These are phyloP conservation scores for Ctenopoma kingsleyae DNA, from an alignment of 2,797 vertebrate genomes.

Conservation along the genomic window DNA sequence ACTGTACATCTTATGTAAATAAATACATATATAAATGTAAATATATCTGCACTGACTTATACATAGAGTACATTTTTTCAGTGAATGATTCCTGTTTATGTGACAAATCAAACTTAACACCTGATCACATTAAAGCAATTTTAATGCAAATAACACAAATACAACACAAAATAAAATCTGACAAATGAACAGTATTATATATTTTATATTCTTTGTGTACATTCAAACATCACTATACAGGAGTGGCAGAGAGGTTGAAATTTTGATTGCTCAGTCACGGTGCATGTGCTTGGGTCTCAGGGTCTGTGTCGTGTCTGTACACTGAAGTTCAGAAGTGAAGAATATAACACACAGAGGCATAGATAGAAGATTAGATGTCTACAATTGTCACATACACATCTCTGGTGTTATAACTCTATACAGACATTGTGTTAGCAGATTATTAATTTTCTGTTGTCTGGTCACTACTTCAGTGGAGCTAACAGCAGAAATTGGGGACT, in stretches of 20 bases:
- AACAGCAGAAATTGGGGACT: neutral
- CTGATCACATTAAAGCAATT: conserved; percentile 69
- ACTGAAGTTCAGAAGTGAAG: conserved; percentile 36
- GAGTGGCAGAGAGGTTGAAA: conserved; percentile 47
- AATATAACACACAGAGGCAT: conserved; percentile 40
- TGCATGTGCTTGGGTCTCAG: conserved; percentile 53
- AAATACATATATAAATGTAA: neutral
- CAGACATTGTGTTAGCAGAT: neutral
- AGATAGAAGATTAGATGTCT: conserved; percentile 14
- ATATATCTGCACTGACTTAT: neutral
- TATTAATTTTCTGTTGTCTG: no score
- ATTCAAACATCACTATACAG: conserved; percentile 79
- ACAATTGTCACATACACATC: neutral
- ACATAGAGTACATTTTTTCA: neutral
- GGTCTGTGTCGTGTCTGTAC: conserved; percentile 57
- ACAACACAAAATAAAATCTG: conserved; percentile 70
- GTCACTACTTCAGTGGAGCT: neutral
- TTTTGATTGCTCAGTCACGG: conserved; percentile 40
- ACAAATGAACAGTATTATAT: conserved; percentile 71
- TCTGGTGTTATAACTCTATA: neutral
- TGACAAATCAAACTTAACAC: conserved; percentile 51
- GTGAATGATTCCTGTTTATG: neutral
- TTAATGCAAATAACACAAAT: conserved; percentile 79
- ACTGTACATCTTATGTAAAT: neutral
- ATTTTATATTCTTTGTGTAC: conserved; percentile 71